A percentile compares a stretch with the other conserved stretches of the same genome.
phyloP scores from a whole-genome alignment of 2,888 invertebrate species.

The Lumbricus terrestris region DNA sequence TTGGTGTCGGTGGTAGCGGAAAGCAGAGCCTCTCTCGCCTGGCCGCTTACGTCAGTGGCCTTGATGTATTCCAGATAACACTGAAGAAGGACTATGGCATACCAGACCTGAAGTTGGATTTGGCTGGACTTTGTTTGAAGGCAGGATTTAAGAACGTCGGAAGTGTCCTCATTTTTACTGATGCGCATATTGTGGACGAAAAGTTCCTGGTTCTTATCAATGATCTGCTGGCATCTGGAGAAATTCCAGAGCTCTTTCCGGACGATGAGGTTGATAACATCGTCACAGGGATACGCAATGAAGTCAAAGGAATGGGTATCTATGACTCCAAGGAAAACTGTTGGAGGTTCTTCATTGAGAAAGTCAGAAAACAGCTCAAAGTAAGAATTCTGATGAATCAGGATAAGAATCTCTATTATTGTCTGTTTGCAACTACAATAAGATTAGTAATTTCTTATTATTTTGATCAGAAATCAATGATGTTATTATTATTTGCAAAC shows the following conservation, averaged over 20 bases:
- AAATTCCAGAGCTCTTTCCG: slow-evolving; percentile 90
- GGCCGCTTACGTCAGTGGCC: slow-evolving; percentile 88
- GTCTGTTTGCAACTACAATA: not conserved
- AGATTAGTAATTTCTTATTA: not conserved
- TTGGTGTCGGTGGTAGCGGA: slow-evolving; percentile 93
- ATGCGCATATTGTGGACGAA: slow-evolving; percentile 90
- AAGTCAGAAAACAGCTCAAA: slow-evolving; percentile 74
- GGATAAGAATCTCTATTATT: too few relatives aligned
- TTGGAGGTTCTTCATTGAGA: slow-evolving; percentile 95
- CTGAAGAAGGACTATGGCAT: slow-evolving; percentile 86
- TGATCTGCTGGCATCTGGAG: slow-evolving; percentile 90
- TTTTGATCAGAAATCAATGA: not conserved
- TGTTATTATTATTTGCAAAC: not conserved
- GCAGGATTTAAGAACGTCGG: slow-evolving; percentile 91
- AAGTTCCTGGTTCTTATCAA: slow-evolving; percentile 91
- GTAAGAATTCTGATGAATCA: slow-evolving; percentile 41
- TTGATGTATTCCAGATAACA: slow-evolving; percentile 89
- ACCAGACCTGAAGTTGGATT: slow-evolving; percentile 79
- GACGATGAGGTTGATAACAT: slow-evolving; percentile 96
- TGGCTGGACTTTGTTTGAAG: slow-evolving; percentile 82
- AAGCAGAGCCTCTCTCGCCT: slow-evolving; percentile 89
- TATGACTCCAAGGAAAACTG: slow-evolving; percentile 91
- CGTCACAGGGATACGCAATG: slow-evolving; percentile 72
- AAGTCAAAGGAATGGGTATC: slow-evolving; percentile 73
- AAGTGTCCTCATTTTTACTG: slow-evolving; percentile 92